Conservation (phyloP, 2,113 vertebrate genomes). For the Hippocampus mohnikei region DNA sequence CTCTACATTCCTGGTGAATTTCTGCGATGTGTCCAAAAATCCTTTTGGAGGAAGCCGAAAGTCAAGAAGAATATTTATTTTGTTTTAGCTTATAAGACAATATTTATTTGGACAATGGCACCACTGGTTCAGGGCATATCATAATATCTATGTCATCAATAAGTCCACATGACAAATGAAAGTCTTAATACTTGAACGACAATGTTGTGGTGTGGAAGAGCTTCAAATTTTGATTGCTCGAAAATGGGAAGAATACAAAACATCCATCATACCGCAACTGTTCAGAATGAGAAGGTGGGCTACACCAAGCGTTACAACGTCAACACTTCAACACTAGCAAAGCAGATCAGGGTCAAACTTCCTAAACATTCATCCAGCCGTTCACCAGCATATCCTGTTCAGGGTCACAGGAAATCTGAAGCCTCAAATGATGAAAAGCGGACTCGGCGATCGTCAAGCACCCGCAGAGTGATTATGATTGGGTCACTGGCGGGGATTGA, state of each 20-base stretch:
- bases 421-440: not conserved
- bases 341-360: not conserved
- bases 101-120: not conserved
- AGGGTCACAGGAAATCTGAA: slow-evolving; percentile 1
- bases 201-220: not conserved
- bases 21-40: not conserved
- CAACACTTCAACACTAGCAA: not conserved
- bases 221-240: not conserved
- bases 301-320: not conserved
- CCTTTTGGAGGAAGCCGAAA: not conserved
- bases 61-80: not conserved
- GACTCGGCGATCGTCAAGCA: not conserved
- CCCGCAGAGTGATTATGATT: not conserved
- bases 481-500: not conserved
- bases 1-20: not conserved
- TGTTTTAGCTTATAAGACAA: not conserved
- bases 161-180: not conserved
- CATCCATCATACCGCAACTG: not conserved
- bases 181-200: not conserved
- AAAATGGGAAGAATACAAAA: not conserved
- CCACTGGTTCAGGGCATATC: not conserved
- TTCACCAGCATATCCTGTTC: not conserved
- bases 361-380: not conserved
- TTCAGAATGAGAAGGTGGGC: not conserved
- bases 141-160: too few species aligned